phyloP scores from a whole-genome alignment of 2,888 invertebrate genomes.

The Chrysina gloriosa region DNA sequence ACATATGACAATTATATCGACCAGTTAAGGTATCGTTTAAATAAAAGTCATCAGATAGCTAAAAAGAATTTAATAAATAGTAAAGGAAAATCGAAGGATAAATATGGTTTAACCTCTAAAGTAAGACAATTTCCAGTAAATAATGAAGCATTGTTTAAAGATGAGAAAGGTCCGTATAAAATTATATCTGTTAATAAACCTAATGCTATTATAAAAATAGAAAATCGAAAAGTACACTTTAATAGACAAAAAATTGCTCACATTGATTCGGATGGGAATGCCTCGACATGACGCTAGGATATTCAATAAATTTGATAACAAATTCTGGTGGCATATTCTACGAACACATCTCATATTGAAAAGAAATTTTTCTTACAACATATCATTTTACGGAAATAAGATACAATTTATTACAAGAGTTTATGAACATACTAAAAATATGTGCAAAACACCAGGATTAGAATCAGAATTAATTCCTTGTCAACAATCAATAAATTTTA shows the following conservation, averaged over 20 bases:
- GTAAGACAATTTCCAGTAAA: slow-evolving; percentile 43
- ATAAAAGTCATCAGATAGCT: slow-evolving; percentile 49
- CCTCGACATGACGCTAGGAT: not conserved
- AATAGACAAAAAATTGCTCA: slow-evolving; percentile 41
- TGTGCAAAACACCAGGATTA: not conserved
- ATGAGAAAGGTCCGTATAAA: slow-evolving; percentile 45
- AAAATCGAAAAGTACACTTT: slow-evolving; percentile 43
- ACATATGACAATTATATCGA: slow-evolving; percentile 51
- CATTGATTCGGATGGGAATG: slow-evolving; percentile 27
- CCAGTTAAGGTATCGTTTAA: slow-evolving; percentile 48
- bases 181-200: slow-evolving; percentile 45
- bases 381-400: slow-evolving; percentile 2
- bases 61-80: slow-evolving; percentile 47
- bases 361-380: not conserved
- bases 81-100: slow-evolving; percentile 49
- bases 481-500: slow-evolving; percentile 19
- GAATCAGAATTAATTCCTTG: not conserved
- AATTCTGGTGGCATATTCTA: slow-evolving; percentile 25
- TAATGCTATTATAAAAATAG: slow-evolving; percentile 46
- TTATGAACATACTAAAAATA: not conserved
- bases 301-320: not conserved
- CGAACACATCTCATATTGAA: slow-evolving; percentile 14
- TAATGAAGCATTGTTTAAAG: slow-evolving; percentile 47
- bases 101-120: slow-evolving; percentile 47
- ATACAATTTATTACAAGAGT: not conserved